phyloP scores from a whole-genome alignment of 2,113 vertebrate genomes.

The Gymnobelideus leadbeateri region DNA sequence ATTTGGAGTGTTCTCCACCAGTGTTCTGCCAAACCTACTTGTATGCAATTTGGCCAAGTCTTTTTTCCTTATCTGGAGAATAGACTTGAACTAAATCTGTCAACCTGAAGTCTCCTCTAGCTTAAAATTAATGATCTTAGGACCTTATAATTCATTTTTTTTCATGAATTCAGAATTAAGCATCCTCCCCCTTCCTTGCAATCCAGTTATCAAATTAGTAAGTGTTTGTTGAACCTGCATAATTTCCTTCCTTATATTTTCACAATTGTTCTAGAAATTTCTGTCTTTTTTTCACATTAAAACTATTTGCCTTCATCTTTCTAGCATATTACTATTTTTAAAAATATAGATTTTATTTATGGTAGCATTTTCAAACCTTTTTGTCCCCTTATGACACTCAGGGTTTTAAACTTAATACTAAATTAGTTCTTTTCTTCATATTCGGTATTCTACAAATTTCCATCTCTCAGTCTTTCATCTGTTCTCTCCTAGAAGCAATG shows the following conservation, averaged over 20 bases:
- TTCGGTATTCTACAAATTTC: not conserved
- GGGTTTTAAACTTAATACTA: slow-evolving; percentile 8
- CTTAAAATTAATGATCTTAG: not conserved
- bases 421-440: slow-evolving; percentile 12
- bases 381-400: not conserved
- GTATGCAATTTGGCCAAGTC: not conserved
- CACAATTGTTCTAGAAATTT: slow-evolving; percentile 36
- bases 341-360: slow-evolving; percentile 1
- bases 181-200: not conserved
- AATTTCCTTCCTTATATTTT: slow-evolving; percentile 51
- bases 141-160: not conserved
- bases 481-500: slow-evolving; percentile 6
- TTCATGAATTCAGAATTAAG: not conserved
- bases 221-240: slow-evolving; percentile 34
- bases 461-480: slow-evolving; percentile 11
- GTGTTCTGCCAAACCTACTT: not conserved
- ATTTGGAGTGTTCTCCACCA: not conserved
- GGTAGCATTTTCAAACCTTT: slow-evolving; percentile 19
- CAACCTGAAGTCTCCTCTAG: not conserved
- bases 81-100: not conserved
- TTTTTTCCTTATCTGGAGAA: not conserved
- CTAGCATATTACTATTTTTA: not conserved
- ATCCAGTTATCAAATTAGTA: slow-evolving; percentile 32
- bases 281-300: slow-evolving; percentile 26
- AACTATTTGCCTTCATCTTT: not conserved